These are phyloP conservation scores for Sphyrna mokarran DNA, from an alignment of 2,113 vertebrate species.

Conservation along the genomic window DNA sequence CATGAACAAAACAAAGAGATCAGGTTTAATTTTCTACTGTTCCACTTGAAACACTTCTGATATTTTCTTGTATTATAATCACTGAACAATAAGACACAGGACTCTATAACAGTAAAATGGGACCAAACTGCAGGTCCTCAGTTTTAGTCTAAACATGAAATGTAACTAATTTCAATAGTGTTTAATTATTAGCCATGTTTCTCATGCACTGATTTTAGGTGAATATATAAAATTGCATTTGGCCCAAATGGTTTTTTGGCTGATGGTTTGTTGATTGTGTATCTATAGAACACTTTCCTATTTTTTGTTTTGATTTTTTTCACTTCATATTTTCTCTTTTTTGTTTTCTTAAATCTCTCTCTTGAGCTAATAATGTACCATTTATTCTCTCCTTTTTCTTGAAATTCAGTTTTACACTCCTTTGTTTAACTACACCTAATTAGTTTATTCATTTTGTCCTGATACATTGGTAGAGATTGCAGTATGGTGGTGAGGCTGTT, in stretches of 20 bases:
- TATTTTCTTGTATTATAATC: not conserved
- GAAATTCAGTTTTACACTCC: too few relatives aligned
- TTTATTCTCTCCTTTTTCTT: too few relatives aligned
- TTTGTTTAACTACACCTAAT: too few relatives aligned
- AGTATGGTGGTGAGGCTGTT: not conserved
- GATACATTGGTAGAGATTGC: too few relatives aligned
- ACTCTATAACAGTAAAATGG: not conserved
- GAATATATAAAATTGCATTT: not conserved
- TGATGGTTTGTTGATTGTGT: too few relatives aligned
- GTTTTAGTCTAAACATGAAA: not conserved
- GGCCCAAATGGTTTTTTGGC: not conserved
- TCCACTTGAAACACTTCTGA: not conserved
- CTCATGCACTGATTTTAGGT: not conserved
- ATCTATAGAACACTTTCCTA: too few relatives aligned
- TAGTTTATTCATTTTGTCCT: not conserved
- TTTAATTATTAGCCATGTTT: not conserved
- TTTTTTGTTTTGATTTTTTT: too few relatives aligned
- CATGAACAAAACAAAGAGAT: not conserved
- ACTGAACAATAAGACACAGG: not conserved
- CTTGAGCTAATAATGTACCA: too few relatives aligned
- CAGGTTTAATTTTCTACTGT: not conserved
- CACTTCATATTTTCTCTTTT: too few relatives aligned
- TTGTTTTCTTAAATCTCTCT: too few relatives aligned
- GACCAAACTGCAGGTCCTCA: not conserved
- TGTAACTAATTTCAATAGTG: not conserved